phyloP scores from a whole-genome alignment of 37 sponge, comb jelly and placozoan species.

The Hexactinellida sp. region DNA sequence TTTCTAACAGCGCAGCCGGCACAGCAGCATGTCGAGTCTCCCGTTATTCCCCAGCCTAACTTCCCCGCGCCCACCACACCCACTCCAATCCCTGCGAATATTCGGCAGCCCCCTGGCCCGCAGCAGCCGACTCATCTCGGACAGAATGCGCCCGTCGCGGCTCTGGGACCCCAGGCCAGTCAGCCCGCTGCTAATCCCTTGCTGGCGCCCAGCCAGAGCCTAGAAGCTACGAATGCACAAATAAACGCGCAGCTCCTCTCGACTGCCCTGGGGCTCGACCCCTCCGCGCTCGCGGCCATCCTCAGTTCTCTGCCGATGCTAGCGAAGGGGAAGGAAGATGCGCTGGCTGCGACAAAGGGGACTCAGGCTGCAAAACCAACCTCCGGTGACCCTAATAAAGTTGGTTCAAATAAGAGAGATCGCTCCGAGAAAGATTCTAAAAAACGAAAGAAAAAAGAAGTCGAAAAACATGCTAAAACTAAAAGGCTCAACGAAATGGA shows the following conservation, averaged over 20 bases:
- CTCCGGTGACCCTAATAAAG: neutral
- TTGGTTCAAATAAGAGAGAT: neutral
- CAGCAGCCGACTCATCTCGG: neutral
- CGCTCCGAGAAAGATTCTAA: neutral
- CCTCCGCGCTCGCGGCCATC: neutral
- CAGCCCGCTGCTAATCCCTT: neutral
- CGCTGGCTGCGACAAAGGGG: neutral
- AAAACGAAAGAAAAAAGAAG: neutral
- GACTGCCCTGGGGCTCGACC: neutral
- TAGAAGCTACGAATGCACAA: neutral
- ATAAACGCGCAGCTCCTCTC: slow-evolving; percentile 3
- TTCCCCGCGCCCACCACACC: neutral
- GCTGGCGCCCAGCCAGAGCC: neutral
- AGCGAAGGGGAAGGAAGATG: neutral
- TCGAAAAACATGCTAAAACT: neutral
- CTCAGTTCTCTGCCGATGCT: slow-evolving; percentile 3
- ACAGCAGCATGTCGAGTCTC: neutral
- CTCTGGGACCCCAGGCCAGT: neutral
- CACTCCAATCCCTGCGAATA: neutral
- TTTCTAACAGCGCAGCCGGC: neutral
- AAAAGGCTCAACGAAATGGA: neutral
- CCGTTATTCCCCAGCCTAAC: neutral
- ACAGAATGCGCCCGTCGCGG: neutral
- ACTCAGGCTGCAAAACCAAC: neutral
- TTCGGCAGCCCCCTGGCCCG: neutral